Evolutionary conservation across 2,888 invertebrate species (phyloP).

Genomic region (Leptopilina myrica): DNA sequence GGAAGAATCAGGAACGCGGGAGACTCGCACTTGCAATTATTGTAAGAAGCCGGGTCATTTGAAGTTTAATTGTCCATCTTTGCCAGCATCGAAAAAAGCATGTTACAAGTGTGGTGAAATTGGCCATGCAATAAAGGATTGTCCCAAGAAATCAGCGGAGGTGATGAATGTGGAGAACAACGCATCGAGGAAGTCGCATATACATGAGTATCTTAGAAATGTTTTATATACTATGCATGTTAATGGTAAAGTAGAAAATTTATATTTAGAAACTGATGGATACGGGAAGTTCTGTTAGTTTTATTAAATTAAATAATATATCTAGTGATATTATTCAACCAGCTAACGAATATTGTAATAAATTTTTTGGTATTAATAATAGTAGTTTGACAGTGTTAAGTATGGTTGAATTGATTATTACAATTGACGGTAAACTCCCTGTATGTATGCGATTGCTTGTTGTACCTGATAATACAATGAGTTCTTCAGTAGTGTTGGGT

Average conservation of each 20-base stretch:
- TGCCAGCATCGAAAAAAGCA: neutral
- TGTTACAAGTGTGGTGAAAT: neutral
- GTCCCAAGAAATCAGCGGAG: neutral
- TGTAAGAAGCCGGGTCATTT: neutral
- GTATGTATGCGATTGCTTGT: neutral
- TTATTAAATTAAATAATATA: neutral
- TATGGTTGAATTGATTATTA: neutral
- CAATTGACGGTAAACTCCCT: neutral
- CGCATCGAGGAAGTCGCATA: neutral
- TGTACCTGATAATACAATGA: constrained; percentile 12
- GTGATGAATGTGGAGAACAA: neutral
- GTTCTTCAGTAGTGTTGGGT: constrained; percentile 6
- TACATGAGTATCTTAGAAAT: neutral
- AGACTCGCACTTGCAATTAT: neutral
- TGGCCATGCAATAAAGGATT: neutral
- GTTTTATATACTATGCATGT: neutral
- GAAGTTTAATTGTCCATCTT: neutral
- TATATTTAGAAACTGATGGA: neutral
- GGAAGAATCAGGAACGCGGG: neutral
- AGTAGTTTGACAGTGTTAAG: no score
- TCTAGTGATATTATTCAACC: no score
- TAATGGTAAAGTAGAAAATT: neutral
- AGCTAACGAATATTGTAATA: no score
- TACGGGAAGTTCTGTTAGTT: neutral
- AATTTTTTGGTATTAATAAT: no score